These are phyloP conservation scores for Bombus breviceps DNA, from an alignment of 1,140 invertebrate genomes.

Conservation along the genomic window DNA sequence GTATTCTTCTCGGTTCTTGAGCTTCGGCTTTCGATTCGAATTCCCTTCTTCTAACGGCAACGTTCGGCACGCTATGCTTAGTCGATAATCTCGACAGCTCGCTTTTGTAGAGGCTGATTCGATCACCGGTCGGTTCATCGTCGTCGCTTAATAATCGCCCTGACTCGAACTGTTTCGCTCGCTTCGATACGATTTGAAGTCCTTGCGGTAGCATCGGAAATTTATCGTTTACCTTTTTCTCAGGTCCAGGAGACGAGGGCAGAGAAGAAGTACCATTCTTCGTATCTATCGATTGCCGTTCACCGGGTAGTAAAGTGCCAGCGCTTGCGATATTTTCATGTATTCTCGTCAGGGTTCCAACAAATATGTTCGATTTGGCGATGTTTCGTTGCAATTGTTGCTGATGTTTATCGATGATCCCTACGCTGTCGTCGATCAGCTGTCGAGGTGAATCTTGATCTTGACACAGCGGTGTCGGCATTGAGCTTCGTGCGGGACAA, in stretches of 20 bases:
- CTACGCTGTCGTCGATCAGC: background rate
- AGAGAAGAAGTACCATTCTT: slow-evolving; percentile 77
- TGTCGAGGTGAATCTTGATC: background rate
- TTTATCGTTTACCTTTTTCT: slow-evolving; percentile 79
- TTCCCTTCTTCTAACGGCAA: slow-evolving; percentile 88
- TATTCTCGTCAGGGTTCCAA: slow-evolving; percentile 85
- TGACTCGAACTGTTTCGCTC: slow-evolving; percentile 89
- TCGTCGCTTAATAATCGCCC: slow-evolving; percentile 84
- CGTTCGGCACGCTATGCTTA: slow-evolving; percentile 88
- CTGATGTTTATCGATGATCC: slow-evolving; percentile 10
- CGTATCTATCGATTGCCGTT: slow-evolving; percentile 68
- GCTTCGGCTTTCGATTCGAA: slow-evolving; percentile 86
- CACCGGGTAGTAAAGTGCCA: background rate
- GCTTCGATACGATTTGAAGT: slow-evolving; percentile 86
- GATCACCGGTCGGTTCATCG: slow-evolving; percentile 83
- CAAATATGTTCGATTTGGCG: slow-evolving; percentile 82
- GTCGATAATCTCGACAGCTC: slow-evolving; percentile 88
- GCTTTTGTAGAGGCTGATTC: slow-evolving; percentile 88
- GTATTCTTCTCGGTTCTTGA: slow-evolving; percentile 71
- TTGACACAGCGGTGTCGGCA: slow-evolving; percentile 12
- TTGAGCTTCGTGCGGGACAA: slow-evolving; percentile 66
- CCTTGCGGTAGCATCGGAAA: slow-evolving; percentile 83
- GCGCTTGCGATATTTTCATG: slow-evolving; percentile 84
- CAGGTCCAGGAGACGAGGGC: slow-evolving; percentile 77
- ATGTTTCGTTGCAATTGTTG: slow-evolving; percentile 22